Percentiles rank a stretch among this genome's conserved stretches.
Evolutionary conservation across 2,797 vertebrate genomes (phyloP).

Genomic region (Sebastolobus alascanus): DNA sequence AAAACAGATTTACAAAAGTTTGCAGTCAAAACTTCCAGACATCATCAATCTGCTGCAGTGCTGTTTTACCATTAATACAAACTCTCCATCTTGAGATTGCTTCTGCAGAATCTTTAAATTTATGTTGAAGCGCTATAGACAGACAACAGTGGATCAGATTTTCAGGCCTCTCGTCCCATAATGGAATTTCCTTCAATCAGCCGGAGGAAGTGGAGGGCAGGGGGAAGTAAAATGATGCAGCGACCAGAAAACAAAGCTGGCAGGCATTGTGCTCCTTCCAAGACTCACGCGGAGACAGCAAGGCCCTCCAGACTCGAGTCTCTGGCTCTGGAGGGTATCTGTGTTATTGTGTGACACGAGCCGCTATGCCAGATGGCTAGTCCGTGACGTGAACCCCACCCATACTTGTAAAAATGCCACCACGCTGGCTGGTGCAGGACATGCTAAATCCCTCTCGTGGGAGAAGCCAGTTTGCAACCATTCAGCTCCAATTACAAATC

Average conservation of each 20-base stretch:
- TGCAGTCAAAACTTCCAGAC: constrained; percentile 4
- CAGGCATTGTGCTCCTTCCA: constrained; percentile 64
- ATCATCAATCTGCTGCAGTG: background rate
- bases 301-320: constrained; percentile 61
- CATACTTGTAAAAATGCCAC: constrained; percentile 76
- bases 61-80: constrained; percentile 3
- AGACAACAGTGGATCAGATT: constrained; percentile 36
- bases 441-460: constrained; percentile 67
- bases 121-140: constrained; percentile 26
- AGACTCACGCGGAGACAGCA: constrained; percentile 55
- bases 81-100: constrained; percentile 2
- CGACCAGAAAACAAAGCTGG: constrained; percentile 66
- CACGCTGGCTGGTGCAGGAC: constrained; percentile 54
- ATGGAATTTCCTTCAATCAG: constrained; percentile 65
- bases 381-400: constrained; percentile 67
- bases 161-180: constrained; percentile 41
- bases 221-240: constrained; percentile 39
- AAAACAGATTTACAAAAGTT: constrained; percentile 15
- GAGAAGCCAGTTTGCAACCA: constrained; percentile 72
- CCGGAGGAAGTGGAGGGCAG: constrained; percentile 29
- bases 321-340: constrained; percentile 63
- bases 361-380: constrained; percentile 70
- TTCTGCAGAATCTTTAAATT: constrained; percentile 18
- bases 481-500: constrained; percentile 81
- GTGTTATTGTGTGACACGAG: constrained; percentile 66